Evolutionary conservation across 2,888 invertebrate species (phyloP), one percentile per base, ranked within the genome.

Genomic region (Geotrupes spiniger): DNA sequence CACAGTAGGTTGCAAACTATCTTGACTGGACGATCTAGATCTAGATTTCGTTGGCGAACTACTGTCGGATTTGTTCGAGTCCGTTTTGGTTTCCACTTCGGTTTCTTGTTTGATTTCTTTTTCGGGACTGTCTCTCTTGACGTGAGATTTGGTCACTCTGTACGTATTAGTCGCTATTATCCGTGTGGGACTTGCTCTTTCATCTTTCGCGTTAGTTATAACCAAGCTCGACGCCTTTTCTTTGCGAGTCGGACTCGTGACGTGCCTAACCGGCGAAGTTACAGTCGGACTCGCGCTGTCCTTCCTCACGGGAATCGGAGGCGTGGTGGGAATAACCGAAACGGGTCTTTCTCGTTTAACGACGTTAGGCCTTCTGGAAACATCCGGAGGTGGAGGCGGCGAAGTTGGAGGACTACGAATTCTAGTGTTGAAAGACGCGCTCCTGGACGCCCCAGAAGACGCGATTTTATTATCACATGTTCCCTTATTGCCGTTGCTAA

Each of bases 391-490:
- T 2, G 76, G 76, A 1, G 77, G 78, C 1, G 75, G 74, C 9
- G 76, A 74, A 4, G 78, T 76, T 12, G 75, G 74, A 11, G 71
- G 70, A 5, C 72, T 69, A 4, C 74, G 69, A 21, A 67, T 54
- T 42, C 74, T 69, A 27, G 74, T 73, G 55, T 76, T 76, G 62
- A 84, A 83, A 42, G 82, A 81, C 38, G 82, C 81, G 58, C 83
- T 81, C 49, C 78, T 69, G 15, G 72, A 73, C 1, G 75, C 75
- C 17, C 68, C 66, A 10, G 62, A 57, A 12, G 52, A 48, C 25
- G 46, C 39, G 21, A 33, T 46, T 31, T 58, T 66, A 44, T 60
- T 61, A 36, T 63, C 63, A 38, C 51, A 42, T 36, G 31, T 46
- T 10, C 64, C 63, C 36, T 54, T 62, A 49, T 61, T 66, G 40